phyloP scores from a whole-genome alignment of 2,113 vertebrate genomes.

The Chionis minor region DNA sequence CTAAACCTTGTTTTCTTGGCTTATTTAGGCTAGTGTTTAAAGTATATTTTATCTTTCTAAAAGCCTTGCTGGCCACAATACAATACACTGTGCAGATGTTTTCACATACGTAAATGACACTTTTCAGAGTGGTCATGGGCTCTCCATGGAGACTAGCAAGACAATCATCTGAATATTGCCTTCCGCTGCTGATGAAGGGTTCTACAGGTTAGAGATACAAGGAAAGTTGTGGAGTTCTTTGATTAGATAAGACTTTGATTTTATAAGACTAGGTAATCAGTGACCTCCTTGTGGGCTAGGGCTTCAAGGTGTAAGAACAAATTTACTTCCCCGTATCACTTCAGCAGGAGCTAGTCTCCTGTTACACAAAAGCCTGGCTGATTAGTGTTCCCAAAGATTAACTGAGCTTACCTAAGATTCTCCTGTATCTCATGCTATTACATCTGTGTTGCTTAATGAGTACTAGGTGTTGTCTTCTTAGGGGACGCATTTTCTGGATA shows the following conservation, averaged over 20 bases:
- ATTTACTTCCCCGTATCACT: neutral
- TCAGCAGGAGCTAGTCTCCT: neutral
- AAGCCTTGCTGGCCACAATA: neutral
- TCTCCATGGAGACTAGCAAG: neutral
- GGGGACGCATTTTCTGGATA: neutral
- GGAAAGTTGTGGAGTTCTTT: neutral
- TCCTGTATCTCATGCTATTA: neutral
- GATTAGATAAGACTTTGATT: neutral
- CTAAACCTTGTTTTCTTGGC: neutral
- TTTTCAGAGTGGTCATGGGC: neutral
- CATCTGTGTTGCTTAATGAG: neutral
- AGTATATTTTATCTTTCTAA: neutral
- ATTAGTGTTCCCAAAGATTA: neutral
- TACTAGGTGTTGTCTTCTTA: neutral
- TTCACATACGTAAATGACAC: neutral
- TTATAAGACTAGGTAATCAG: neutral
- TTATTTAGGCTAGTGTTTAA: neutral
- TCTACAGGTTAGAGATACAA: neutral
- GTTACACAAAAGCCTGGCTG: neutral
- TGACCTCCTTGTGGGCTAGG: fast-evolving
- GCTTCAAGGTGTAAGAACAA: neutral
- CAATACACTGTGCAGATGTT: neutral
- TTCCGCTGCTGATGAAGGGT: neutral
- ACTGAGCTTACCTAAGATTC: neutral
- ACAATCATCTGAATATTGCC: neutral